phyloP scores from a whole-genome alignment of 2,113 vertebrate genomes.

The Artemisiospiza belli region DNA sequence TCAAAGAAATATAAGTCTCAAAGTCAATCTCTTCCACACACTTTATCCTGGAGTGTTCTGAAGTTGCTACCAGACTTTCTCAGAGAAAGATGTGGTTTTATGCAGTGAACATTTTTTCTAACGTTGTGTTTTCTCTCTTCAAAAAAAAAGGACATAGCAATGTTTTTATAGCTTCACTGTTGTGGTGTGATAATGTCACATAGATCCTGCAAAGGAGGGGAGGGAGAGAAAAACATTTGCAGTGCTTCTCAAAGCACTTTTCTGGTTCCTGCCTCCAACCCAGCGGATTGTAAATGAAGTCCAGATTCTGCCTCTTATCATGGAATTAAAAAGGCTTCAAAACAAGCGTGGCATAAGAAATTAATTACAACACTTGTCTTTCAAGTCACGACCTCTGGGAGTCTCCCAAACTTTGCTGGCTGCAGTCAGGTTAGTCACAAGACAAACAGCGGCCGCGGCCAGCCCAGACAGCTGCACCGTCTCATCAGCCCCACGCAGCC shows the following conservation, averaged over 20 bases:
- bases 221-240: not conserved
- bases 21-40: not conserved
- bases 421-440: conserved; percentile 21
- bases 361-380: conserved; percentile 48
- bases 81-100: not conserved
- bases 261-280: not conserved
- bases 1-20: not conserved
- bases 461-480: not conserved
- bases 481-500: not conserved
- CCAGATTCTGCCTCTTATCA: conserved; percentile 34
- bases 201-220: not conserved
- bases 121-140: not conserved
- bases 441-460: not conserved
- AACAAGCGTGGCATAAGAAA: conserved; percentile 20
- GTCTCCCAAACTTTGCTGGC: conserved; percentile 9
- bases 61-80: not conserved
- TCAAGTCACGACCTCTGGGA: conserved; percentile 33
- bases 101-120: not conserved
- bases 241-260: conserved; percentile 15
- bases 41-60: not conserved
- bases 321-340: conserved; percentile 14
- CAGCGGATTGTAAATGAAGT: not conserved
- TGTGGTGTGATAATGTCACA: not conserved
- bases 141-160: not conserved
- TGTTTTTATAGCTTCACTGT: conserved; percentile 25